Conservation (phyloP, 2,888 invertebrate genomes). For the Luperina testacea region DNA sequence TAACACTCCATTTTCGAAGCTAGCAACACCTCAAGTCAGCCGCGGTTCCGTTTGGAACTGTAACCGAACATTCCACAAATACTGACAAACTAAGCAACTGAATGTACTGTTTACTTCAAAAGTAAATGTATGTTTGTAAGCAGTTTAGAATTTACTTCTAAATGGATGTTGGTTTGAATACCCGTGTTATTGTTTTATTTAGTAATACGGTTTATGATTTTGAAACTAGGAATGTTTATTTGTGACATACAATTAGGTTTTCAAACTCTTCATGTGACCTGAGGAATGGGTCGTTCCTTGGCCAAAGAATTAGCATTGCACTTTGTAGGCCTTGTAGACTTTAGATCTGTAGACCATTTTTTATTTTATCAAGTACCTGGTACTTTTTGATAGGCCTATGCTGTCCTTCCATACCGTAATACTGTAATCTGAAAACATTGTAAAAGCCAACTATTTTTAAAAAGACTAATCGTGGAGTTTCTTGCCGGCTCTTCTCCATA, state of each 20-base stretch:
- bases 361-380: no score
- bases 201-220: slow-evolving; percentile 12
- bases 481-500: no score
- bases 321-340: no score
- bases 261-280: no score
- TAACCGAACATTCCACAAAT: slow-evolving; percentile 51
- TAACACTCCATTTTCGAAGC: neutral
- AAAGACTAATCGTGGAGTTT: no score
- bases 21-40: slow-evolving; percentile 25
- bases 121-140: slow-evolving; percentile 48
- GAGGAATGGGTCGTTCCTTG: no score
- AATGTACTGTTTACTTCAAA: slow-evolving; percentile 49
- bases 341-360: no score
- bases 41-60: slow-evolving; percentile 31
- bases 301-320: no score
- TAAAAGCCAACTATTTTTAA: no score
- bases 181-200: slow-evolving; percentile 23
- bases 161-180: slow-evolving; percentile 29
- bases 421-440: no score
- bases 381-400: no score
- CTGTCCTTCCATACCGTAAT: no score
- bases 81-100: slow-evolving; percentile 33
- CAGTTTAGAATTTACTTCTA: slow-evolving; percentile 30
- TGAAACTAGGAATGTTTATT: neutral
- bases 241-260: neutral